Conservation (phyloP, 2,888 invertebrate genomes). For the Hyalella azteca region DNA sequence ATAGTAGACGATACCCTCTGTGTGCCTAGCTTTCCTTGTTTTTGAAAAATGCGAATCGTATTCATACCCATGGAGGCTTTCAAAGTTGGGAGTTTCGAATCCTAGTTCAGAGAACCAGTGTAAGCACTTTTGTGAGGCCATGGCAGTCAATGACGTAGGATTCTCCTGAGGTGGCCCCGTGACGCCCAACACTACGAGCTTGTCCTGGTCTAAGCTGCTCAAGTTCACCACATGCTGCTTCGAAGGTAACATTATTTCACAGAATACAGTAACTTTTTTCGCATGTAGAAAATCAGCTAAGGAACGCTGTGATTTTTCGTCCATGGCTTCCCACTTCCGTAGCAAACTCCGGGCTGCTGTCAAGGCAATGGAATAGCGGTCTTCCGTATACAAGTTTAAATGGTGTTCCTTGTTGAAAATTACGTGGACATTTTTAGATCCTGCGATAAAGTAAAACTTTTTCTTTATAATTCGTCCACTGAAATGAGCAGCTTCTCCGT, state of each 20-base stretch:
- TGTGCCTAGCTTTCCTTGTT: not conserved
- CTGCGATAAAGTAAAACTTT: constrained; percentile 60
- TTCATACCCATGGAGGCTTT: not conserved
- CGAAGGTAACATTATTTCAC: constrained; percentile 64
- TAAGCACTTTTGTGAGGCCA: constrained; percentile 41
- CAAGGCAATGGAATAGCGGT: constrained; percentile 29
- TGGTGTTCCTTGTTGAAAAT: constrained; percentile 61
- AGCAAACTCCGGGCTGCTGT: constrained; percentile 61
- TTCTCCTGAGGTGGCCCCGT: constrained; percentile 35
- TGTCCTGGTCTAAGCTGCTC: constrained; percentile 61
- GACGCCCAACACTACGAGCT: constrained; percentile 58
- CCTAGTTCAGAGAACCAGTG: constrained; percentile 5
- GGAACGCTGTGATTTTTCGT: constrained; percentile 54
- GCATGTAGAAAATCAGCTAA: constrained; percentile 57
- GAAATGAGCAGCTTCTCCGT: constrained; percentile 66
- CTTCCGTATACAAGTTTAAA: constrained; percentile 45
- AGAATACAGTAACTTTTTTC: constrained; percentile 62
- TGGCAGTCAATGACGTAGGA: constrained; percentile 8
- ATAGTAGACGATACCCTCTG: constrained; percentile 64
- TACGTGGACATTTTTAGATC: constrained; percentile 66
- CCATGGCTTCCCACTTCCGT: constrained; percentile 60
- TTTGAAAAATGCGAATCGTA: not conserved
- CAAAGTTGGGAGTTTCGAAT: constrained; percentile 22
- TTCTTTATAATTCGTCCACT: constrained; percentile 60
- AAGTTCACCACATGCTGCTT: constrained; percentile 65